These are phyloP conservation scores for Biston betularia DNA, from an alignment of 2,888 invertebrate genomes.

Conservation along the genomic window DNA sequence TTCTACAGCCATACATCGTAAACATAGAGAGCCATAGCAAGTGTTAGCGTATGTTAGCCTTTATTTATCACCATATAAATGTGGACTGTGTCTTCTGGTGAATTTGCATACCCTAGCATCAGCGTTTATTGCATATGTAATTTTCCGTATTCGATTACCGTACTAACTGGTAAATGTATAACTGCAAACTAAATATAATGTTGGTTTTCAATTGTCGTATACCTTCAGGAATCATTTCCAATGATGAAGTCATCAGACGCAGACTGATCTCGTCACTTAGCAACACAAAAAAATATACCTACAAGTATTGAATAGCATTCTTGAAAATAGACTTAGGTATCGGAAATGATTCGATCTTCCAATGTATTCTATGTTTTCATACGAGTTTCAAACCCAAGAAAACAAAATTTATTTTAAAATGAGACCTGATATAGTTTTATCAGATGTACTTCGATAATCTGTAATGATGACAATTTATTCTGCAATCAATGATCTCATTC, in stretches of 20 bases:
- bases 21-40: background rate
- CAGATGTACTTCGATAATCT: background rate
- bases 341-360: conserved; percentile 5
- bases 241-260: conserved; percentile 19
- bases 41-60: conserved; percentile 3
- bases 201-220: conserved; percentile 8
- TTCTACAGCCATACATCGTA: background rate
- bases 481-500: background rate
- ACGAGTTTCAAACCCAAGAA: background rate
- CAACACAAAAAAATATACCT: conserved; percentile 14
- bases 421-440: background rate
- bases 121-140: background rate
- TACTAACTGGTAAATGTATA: background rate
- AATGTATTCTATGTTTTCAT: background rate
- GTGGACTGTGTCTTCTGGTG: background rate
- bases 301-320: conserved; percentile 6
- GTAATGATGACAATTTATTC: background rate
- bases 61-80: conserved; percentile 25
- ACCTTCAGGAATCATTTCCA: conserved; percentile 4
- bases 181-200: background rate
- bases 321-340: conserved; percentile 4
- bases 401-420: background rate
- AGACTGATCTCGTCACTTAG: conserved; percentile 7
- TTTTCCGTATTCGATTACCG: background rate
- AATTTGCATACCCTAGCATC: conserved; percentile 2